Evolutionary conservation across 2,113 vertebrate species (phyloP).

Genomic region (Cynocephalus volans): DNA sequence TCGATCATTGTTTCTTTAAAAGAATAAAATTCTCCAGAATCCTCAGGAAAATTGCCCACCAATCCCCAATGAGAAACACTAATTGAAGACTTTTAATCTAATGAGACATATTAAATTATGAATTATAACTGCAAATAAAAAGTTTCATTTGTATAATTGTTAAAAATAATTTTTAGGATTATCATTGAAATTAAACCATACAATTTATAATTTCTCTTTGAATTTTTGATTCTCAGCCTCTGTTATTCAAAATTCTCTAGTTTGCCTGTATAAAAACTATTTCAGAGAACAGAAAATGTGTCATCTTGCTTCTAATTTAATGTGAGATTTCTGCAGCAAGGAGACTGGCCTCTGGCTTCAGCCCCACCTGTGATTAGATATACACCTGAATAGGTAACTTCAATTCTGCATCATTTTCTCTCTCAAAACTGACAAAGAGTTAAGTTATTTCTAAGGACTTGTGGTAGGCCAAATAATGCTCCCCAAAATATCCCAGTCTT

Average conservation of each 20-base stretch:
- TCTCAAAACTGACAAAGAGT: not conserved
- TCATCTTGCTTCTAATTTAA: not conserved
- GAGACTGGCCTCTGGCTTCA: not conserved
- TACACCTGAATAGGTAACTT: not conserved
- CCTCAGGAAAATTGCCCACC: not conserved
- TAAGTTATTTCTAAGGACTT: not conserved
- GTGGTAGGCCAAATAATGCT: not conserved
- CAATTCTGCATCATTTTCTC: not conserved
- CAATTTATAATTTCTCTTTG: not conserved
- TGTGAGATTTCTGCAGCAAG: not conserved
- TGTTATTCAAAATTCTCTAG: not conserved
- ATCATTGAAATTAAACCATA: not conserved
- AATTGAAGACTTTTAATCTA: not conserved
- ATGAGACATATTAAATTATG: not conserved
- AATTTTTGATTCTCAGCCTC: constrained; percentile 11
- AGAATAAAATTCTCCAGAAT: not conserved
- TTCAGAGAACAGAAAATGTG: not conserved
- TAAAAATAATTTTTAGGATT: not conserved
- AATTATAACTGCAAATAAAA: not conserved
- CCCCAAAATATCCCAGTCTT: not conserved
- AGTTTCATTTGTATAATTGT: not conserved
- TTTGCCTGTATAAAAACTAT: not conserved
- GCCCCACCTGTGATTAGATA: not conserved
- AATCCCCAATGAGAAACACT: not conserved
- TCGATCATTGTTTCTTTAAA: not conserved